A percentile compares a stretch with the other conserved stretches of the same genome.
These are phyloP conservation scores for Cosmia trapezina DNA, from an alignment of 2,888 invertebrate species.

Conservation along the genomic window DNA sequence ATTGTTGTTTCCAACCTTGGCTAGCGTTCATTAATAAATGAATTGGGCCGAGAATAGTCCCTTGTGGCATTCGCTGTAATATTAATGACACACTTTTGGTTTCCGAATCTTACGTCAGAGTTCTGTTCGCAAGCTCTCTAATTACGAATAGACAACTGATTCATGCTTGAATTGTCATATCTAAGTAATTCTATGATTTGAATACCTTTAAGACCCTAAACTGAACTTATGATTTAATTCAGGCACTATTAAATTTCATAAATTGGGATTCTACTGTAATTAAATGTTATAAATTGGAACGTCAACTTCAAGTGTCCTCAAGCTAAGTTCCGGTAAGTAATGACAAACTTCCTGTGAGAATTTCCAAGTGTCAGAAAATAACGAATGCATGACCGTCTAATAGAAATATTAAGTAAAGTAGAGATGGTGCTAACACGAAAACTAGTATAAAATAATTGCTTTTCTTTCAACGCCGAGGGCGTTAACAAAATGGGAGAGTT, in stretches of 20 bases:
- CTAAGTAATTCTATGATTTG: constrained; percentile 6
- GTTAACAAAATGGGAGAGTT: constrained; percentile 54
- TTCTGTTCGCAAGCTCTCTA: neutral
- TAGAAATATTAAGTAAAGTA: constrained; percentile 18
- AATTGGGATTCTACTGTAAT: constrained; percentile 45
- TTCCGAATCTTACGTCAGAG: neutral
- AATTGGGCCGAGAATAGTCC: constrained; percentile 16
- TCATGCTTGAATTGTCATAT: constrained; percentile 14
- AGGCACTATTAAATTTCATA: constrained; percentile 39
- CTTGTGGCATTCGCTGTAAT: constrained; percentile 22
- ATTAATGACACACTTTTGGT: constrained; percentile 14
- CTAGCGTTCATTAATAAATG: constrained; percentile 11
- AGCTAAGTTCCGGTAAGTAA: constrained; percentile 18
- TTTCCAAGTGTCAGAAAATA: constrained; percentile 22
- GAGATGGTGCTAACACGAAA: constrained; percentile 15
- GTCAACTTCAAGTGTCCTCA: constrained; percentile 21
- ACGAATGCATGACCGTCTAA: constrained; percentile 26
- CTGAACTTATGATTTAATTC: constrained; percentile 37
- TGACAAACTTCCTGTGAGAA: constrained; percentile 33
- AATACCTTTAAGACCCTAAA: constrained; percentile 14
- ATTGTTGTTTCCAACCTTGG: constrained; percentile 33
- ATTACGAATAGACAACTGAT: constrained; percentile 5
- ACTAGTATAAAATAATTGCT: constrained; percentile 27
- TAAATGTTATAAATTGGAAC: constrained; percentile 53
- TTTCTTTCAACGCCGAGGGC: constrained; percentile 38